Percentiles rank a stretch among this genome's conserved stretches.
Evolutionary conservation across 30 jellyfish, hydroid and myxozoan genomes (phyloP).

Genomic region (Turritopsis dohrnii): DNA sequence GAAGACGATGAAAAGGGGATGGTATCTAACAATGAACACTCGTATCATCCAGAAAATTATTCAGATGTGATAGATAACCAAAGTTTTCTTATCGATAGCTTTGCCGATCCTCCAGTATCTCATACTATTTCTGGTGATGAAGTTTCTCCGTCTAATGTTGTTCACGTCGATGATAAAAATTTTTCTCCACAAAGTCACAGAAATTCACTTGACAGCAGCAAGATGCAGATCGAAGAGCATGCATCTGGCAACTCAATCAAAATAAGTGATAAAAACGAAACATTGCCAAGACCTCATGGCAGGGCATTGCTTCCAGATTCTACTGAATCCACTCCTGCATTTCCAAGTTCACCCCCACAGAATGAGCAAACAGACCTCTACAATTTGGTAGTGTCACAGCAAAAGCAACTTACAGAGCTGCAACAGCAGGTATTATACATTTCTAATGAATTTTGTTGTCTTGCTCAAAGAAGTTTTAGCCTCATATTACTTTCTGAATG

Average conservation of each 20-base stretch:
- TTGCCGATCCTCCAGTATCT: not conserved
- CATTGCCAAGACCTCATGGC: not conserved
- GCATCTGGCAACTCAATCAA: not conserved
- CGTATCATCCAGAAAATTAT: slow-evolving; percentile 29
- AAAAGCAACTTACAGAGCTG: slow-evolving; percentile 30
- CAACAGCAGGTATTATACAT: slow-evolving; percentile 31
- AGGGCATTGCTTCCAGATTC: not conserved
- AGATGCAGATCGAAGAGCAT: not conserved
- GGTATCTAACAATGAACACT: not conserved
- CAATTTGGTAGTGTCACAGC: slow-evolving; percentile 27
- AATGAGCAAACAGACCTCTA: slow-evolving; percentile 1
- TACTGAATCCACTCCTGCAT: not conserved
- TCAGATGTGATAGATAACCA: slow-evolving; percentile 22
- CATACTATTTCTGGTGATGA: too few relatives aligned
- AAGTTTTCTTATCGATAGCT: slow-evolving; percentile 26
- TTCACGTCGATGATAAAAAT: not conserved
- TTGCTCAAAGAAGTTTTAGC: too few relatives aligned
- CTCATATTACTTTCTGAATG: too few relatives aligned
- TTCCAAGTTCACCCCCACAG: not conserved
- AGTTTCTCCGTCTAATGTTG: not conserved
- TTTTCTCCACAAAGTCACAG: not conserved
- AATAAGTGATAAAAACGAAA: not conserved
- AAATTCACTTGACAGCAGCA: not conserved
- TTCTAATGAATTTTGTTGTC: not conserved
- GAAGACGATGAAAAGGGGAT: not conserved